Evolutionary conservation across 2,888 invertebrate species (phyloP).

Genomic region (Chloromyia formosa): DNA sequence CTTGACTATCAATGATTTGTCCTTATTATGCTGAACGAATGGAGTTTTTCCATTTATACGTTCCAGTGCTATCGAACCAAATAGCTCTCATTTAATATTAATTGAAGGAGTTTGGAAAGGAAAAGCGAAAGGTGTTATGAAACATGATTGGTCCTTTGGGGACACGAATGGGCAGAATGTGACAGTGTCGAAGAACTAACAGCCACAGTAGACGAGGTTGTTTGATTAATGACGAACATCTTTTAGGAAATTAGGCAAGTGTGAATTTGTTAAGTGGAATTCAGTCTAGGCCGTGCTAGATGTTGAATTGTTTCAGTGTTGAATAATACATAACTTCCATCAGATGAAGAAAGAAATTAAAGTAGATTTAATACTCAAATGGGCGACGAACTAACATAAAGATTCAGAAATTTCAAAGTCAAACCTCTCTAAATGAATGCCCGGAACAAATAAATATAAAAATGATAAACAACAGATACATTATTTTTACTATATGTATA

Average conservation of each 20-base stretch:
- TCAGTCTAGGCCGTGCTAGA: neutral
- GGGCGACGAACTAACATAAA: neutral
- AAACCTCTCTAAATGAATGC: too few relatives aligned
- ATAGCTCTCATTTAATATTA: constrained; percentile 41
- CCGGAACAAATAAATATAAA: too few relatives aligned
- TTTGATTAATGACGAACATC: constrained; percentile 36
- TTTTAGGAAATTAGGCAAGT: constrained; percentile 35
- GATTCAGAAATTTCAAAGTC: too few relatives aligned
- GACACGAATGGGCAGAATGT: neutral
- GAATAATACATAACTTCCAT: neutral
- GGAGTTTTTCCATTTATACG: neutral
- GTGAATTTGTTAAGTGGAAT: constrained; percentile 40
- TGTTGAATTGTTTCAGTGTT: neutral
- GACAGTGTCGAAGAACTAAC: too few relatives aligned
- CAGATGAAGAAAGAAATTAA: neutral
- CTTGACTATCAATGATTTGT: constrained; percentile 42
- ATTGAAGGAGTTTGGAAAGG: constrained; percentile 34
- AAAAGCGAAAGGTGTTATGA: constrained; percentile 36
- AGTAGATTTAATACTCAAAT: neutral
- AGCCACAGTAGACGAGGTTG: neutral
- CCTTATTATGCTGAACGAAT: constrained; percentile 24
- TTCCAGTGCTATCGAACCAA: constrained; percentile 35
- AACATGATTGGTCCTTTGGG: constrained; percentile 36
- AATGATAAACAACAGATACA: too few relatives aligned
- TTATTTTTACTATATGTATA: too few relatives aligned